Base-by-base conservation (phyloP, 2,888 invertebrate genomes). In the Cepaea hortensis region DNA sequence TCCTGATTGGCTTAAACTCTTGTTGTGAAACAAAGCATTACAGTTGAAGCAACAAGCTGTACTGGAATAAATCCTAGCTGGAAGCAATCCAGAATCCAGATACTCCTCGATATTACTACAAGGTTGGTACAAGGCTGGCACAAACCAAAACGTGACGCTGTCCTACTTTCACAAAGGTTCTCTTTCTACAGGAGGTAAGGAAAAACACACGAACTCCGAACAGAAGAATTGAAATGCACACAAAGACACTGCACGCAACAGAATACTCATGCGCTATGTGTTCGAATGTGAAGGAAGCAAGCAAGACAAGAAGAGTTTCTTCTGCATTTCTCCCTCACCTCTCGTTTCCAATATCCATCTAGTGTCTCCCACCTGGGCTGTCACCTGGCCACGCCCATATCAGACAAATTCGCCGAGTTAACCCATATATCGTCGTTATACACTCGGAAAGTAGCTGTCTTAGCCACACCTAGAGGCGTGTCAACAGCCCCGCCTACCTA, bases 311-410 rank as follows among this genome's bases (percentile, higher is more conserved):
- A 20, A 3, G 61, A 61, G 3, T 77, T 77, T 50, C 35, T 35
- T 73, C 35, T 73, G 6, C 9, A 6, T 35, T 48, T 75, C 15
- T 75, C 55, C 11, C 55, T 55, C 55, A 11, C 55, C 6, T 55
- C 55, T 9, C 55, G 55, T 55, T 55, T 55, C 55, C 55, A 55
- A 55, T 55, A 55, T 55, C 11, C 55, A 11, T 61, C 77, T 20
- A 48, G 23, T 77, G 18, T 77, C 20, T 46, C 20, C 77, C 23
- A 77, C 77, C 77, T 77, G 55, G 55, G 50, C 55, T 77, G 61
- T 55, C 77, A 77, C 77, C 77, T 77, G 77, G 77, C 77, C 77
- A 77, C 77, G 77, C 77, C 77, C 77, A 50, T 3, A n/a, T 23
- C n/a, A 6, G 23, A 61, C 77, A 18, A 55, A 23, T 77, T 77